A percentile compares a stretch with the other conserved stretches of the same genome.
Conservation (phyloP, 2,888 invertebrate genomes). For the Napeogenes inachia region DNA sequence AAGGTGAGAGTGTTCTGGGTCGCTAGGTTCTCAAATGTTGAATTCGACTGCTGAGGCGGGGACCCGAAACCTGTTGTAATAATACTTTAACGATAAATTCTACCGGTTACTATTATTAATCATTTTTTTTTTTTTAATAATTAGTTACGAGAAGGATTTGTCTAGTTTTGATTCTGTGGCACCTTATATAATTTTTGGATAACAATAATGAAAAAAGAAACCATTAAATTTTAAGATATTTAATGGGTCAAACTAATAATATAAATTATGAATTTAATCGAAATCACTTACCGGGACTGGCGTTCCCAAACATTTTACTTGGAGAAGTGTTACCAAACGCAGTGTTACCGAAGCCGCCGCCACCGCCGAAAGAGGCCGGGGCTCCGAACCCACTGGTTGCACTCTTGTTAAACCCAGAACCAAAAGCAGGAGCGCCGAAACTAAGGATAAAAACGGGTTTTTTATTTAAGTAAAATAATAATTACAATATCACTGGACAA, state of each 20-base stretch:
- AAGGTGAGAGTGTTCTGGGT: conserved; percentile 81
- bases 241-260: too few relatives aligned
- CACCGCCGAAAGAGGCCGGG: conserved; percentile 70
- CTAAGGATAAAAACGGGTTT: conserved; percentile 31
- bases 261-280: too few relatives aligned
- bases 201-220: too few relatives aligned
- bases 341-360: conserved; percentile 64
- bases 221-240: too few relatives aligned
- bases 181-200: too few relatives aligned
- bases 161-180: too few relatives aligned
- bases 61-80: conserved; percentile 62
- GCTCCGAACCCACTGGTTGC: conserved; percentile 59
- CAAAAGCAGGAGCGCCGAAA: conserved; percentile 52
- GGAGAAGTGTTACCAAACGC: conserved; percentile 75
- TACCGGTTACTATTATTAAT: too few relatives aligned
- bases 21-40: conserved; percentile 80
- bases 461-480: too few relatives aligned
- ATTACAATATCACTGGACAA: too few relatives aligned
- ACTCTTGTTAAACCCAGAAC: conserved; percentile 61
- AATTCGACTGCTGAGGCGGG: conserved; percentile 72
- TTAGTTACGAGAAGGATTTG: too few relatives aligned
- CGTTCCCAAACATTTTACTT: conserved; percentile 58
- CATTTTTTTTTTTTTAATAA: too few relatives aligned
- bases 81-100: not conserved
- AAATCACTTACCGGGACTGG: conserved; percentile 44